Evolutionary conservation across 2,113 vertebrate genomes (phyloP).

Genomic region (Salvelinus sp.): DNA sequence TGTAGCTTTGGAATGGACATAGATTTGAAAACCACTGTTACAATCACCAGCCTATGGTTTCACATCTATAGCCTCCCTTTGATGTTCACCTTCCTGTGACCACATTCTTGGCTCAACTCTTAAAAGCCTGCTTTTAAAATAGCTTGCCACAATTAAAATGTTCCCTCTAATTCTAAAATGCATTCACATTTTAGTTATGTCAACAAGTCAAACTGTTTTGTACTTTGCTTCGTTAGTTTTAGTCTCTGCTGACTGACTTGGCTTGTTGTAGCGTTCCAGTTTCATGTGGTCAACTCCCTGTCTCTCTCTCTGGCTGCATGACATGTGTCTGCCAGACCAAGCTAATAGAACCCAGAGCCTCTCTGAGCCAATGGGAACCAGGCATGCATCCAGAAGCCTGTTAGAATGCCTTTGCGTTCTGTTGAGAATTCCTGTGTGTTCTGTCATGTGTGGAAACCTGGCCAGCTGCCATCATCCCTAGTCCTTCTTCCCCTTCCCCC

Average conservation of each 20-base stretch:
- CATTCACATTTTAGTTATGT: not conserved
- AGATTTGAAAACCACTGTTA: not conserved
- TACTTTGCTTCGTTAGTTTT: not conserved
- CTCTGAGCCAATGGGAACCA: constrained; percentile 1
- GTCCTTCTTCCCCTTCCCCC: constrained; percentile 30
- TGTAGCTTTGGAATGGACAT: not conserved
- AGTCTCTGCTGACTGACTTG: not conserved
- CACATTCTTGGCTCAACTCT: not conserved
- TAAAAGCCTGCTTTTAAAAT: not conserved
- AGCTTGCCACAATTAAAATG: not conserved
- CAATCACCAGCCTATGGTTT: not conserved
- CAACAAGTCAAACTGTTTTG: not conserved
- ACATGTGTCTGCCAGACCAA: constrained; percentile 11
- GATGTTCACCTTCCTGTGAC: not conserved
- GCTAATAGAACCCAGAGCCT: not conserved
- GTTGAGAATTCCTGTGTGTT: constrained; percentile 33
- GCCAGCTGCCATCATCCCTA: constrained; percentile 37
- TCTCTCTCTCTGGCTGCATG: not conserved
- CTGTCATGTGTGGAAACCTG: constrained; percentile 55
- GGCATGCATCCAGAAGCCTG: constrained; percentile 44
- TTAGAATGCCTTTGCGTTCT: not conserved
- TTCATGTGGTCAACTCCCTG: not conserved
- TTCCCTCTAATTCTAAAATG: not conserved
- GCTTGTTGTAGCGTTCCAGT: not conserved
- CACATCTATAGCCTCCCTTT: not conserved